Evolutionary conservation across 2,888 invertebrate species (phyloP).

Genomic region (Catotricha subobsoleta): DNA sequence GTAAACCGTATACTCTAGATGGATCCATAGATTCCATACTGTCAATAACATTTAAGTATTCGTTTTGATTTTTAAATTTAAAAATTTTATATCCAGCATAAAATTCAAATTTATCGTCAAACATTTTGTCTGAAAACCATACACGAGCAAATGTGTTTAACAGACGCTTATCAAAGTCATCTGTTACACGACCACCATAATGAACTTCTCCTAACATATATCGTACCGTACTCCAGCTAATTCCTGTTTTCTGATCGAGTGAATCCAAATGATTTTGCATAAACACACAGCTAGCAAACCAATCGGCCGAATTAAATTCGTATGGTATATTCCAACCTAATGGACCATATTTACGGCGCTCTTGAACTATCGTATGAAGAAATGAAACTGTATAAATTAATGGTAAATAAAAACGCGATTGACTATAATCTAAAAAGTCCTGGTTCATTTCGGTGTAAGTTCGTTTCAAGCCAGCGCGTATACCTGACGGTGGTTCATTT

Average conservation of each 20-base stretch:
- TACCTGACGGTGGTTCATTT: slow-evolving; percentile 93
- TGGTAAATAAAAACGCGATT: slow-evolving; percentile 84
- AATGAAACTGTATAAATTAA: slow-evolving; percentile 86
- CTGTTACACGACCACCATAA: slow-evolving; percentile 83
- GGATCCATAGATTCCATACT: slow-evolving; percentile 69
- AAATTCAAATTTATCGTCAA: slow-evolving; percentile 80
- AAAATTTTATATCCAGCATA: slow-evolving; percentile 88
- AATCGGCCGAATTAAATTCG: slow-evolving; percentile 87
- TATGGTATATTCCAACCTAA: slow-evolving; percentile 95
- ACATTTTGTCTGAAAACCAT: slow-evolving; percentile 85
- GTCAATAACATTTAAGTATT: slow-evolving; percentile 74
- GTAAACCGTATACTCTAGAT: slow-evolving; percentile 93
- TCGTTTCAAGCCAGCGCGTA: slow-evolving; percentile 80
- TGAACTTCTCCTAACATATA: slow-evolving; percentile 92
- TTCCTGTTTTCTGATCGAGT: slow-evolving; percentile 90
- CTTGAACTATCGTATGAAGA: slow-evolving; percentile 87
- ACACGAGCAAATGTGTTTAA: slow-evolving; percentile 84
- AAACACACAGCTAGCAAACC: slow-evolving; percentile 88
- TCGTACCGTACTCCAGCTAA: slow-evolving; percentile 93
- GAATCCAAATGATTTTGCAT: slow-evolving; percentile 93
- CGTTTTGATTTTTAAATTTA: slow-evolving; percentile 56
- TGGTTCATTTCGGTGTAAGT: slow-evolving; percentile 65
- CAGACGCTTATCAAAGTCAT: slow-evolving; percentile 89
- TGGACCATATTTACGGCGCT: slow-evolving; percentile 87
- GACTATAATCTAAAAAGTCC: slow-evolving; percentile 82